Base-by-base conservation (phyloP, 2,888 invertebrate genomes). In the Caenorhabditis sp. region DNA sequence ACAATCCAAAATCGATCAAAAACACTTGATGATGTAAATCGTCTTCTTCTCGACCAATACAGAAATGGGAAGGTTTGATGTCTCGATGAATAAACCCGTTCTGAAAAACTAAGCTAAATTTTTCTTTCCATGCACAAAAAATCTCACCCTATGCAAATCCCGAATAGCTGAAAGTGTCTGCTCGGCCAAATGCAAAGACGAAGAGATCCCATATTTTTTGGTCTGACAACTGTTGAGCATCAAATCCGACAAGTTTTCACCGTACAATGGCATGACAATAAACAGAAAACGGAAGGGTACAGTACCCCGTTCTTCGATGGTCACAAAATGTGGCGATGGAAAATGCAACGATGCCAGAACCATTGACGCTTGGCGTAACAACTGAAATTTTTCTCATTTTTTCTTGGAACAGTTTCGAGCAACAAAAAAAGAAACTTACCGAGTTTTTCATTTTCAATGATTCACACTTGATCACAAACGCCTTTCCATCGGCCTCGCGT, bases 71-170 rank as follows among this genome's bases (percentile, higher is more conserved):
- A 23, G 75, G 75, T 54, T 75, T 75, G 54, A 75, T 70, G 62
- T 75, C 75, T 23, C 75, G 63, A 58, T 75, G 75, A 26, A 75
- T 66, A 60, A 75, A 75, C 31, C 75, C 75, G 43, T 75, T 75
- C 4, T 61, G 19, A 24, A 61, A 50, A 23, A 12, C 2, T 31
- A 31, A 21, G 8, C 19, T 21, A 3, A 4, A 24, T 57, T 23
- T 24, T n/a, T n/a, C n/a, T 57, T 24, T 24, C 23, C 31, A 6
- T n/a, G 6, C 19, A 10, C 59, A 59, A 6, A 6, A 23, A 58
- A n/a, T 10, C 14, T 58, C 8, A 61, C 61, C 24, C 75, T 62
- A 37, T 75, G 75, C 36, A 75, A 58, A 50, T 75, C 75, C 12
- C 75, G 66, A 58, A 75, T 70, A 37, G 75, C 69, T 17, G 69